Evolutionary conservation across 2,113 vertebrate genomes (phyloP).

Genomic region (Cephalopterus ornatus): DNA sequence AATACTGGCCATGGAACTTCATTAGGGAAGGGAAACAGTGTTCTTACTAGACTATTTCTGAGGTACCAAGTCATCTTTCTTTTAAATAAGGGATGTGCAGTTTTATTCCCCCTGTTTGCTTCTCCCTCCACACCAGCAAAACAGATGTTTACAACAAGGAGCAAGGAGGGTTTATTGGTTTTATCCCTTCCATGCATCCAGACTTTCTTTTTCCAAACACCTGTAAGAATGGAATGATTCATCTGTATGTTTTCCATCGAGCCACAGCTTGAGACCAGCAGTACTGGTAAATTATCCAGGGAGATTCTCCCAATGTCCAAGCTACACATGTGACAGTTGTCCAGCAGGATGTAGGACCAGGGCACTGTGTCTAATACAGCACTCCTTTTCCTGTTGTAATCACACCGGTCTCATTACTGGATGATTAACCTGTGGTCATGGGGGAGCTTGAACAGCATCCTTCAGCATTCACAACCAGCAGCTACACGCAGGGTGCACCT

Average conservation of each 20-base stretch:
- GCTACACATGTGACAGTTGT: neutral
- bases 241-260: neutral
- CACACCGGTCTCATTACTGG: neutral
- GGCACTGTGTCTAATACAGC: neutral
- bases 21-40: neutral
- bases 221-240: neutral
- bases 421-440: neutral
- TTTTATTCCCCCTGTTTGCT: neutral
- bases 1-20: neutral
- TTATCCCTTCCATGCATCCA: neutral
- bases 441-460: neutral
- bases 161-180: neutral
- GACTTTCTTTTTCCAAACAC: neutral
- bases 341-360: neutral
- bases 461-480: neutral
- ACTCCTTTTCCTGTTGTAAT: neutral
- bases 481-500: neutral
- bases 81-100: neutral
- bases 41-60: neutral
- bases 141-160: neutral
- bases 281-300: neutral
- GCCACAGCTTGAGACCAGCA: neutral
- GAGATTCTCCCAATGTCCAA: accelerated
- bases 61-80: neutral
- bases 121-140: neutral